Evolutionary conservation across 2,888 invertebrate species (phyloP), one percentile per base, ranked within the genome.

Genomic region (Chloroclysta siterata): DNA sequence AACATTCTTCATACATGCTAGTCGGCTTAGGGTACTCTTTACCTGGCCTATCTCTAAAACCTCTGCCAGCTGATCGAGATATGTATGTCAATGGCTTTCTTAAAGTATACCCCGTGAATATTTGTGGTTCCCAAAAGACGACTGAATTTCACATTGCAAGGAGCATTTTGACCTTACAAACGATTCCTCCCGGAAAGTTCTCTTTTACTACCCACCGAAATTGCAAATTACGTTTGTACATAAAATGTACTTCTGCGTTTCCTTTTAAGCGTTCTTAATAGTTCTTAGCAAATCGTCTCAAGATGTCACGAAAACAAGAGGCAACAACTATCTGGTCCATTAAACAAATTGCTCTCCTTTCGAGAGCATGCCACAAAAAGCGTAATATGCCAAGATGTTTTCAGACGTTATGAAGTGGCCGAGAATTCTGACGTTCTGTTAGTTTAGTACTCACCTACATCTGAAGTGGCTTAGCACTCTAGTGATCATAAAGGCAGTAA

Each of bases 341-440:
- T 88, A 88, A 82, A 88, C 84, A 87, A 87, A 89, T 87, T 88
- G 85, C 86, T 78, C 78, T 76, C 79, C 79, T 80, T 83, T 81
- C 69, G 76, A 77, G 76, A 78, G 77, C 76, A 76, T 74, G 74
- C 70, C 71, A 77, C 78, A 79, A 78, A 80, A 79, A 80, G 76
- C 74, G 73, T 77, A 75, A 78, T 79, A 77, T 73, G 73, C 72
- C 73, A 77, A 80, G 77, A 78, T 79, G 80, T 82, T 79, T 74
- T 75, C 71, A 73, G 74, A 78, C 75, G 73, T 78, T 81, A 77
- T 74, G 72, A 74, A 60, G 60, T 39, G 36, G 56, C 48, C 29
- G 53, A 42, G 60, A 53, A 53, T 60, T 52, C 42, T 53, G 52
- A 52, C 51, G 51, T 59, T 53, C 56, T 51, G 62, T 62, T 60